Conservation (phyloP, 2,113 vertebrate species). For the Trogon surrucura region DNA sequence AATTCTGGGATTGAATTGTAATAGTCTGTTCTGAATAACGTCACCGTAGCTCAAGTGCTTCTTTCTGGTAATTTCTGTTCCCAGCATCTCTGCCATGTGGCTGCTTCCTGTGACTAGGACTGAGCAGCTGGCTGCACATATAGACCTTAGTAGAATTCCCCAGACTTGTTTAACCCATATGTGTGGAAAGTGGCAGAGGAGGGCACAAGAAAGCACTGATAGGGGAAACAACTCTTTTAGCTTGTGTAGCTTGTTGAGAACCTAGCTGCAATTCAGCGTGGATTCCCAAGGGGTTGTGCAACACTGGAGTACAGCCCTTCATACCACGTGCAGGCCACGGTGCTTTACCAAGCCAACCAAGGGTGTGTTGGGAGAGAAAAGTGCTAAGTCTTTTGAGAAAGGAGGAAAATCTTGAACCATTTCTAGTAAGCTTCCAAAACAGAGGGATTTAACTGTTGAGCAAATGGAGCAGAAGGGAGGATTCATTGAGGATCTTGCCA, state of each 20-base stretch:
- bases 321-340: neutral
- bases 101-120: neutral
- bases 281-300: neutral
- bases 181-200: neutral
- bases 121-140: neutral
- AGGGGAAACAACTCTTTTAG: neutral
- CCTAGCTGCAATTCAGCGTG: neutral
- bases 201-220: neutral
- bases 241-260: neutral
- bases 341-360: neutral
- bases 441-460: neutral
- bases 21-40: neutral
- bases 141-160: neutral
- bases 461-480: neutral
- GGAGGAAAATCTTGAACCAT: neutral
- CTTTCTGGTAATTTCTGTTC: neutral
- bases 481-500: neutral
- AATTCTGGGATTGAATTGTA: neutral
- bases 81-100: neutral
- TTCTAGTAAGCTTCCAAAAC: neutral
- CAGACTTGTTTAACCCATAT: neutral
- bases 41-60: neutral
- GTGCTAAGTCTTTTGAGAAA: neutral
- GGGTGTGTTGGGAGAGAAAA: neutral
- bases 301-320: neutral